These are phyloP conservation scores for Azemiops feae DNA, from an alignment of 2,113 vertebrate genomes.

Conservation along the genomic window DNA sequence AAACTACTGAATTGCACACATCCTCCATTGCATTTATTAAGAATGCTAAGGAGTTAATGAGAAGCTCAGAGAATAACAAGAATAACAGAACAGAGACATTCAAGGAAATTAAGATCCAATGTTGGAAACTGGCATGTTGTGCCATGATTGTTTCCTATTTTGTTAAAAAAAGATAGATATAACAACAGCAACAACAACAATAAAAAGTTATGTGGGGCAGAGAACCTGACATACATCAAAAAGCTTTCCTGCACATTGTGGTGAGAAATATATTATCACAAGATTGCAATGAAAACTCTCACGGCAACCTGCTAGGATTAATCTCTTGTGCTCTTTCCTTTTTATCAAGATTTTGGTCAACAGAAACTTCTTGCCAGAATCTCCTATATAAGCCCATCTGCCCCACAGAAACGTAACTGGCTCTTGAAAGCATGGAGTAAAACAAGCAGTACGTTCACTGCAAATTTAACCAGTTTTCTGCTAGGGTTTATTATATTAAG, in stretches of 20 bases:
- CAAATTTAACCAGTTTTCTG: background rate
- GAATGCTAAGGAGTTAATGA: background rate
- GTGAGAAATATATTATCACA: background rate
- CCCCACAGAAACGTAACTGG: background rate
- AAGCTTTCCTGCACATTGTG: background rate
- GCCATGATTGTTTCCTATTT: background rate
- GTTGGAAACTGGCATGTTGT: background rate
- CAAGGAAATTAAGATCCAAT: background rate
- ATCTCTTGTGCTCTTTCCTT: background rate
- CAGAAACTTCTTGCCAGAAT: background rate
- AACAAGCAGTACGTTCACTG: background rate
- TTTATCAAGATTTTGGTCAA: fast-evolving
- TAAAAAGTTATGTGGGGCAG: background rate
- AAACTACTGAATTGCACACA: background rate
- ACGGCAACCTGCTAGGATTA: fast-evolving
- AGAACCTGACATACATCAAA: background rate
- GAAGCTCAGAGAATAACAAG: background rate
- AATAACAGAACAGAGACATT: background rate
- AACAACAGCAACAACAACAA: background rate
- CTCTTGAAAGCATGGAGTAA: background rate
- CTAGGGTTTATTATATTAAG: background rate
- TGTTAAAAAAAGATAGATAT: background rate
- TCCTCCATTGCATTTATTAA: background rate
- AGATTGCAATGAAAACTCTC: background rate
- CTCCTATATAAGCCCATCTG: background rate